Conservation (phyloP, 1,140 invertebrate species). For the Drosophila melanica region DNA sequence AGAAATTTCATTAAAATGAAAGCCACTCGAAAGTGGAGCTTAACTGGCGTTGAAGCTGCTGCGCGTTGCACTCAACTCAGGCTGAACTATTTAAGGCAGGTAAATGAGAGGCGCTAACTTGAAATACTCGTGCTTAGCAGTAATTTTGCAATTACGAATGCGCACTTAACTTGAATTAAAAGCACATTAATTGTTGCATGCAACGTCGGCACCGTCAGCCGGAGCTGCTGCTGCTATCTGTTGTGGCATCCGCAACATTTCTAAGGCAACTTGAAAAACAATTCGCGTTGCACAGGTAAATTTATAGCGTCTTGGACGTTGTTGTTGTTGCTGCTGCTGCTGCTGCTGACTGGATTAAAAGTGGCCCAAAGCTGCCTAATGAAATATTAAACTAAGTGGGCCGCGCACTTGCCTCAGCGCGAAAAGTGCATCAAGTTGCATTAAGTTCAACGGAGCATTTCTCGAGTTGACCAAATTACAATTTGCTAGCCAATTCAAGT, state of each 20-base stretch:
- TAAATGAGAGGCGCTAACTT: conserved; percentile 32
- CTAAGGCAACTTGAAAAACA: conserved; percentile 55
- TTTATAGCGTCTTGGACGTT: conserved; percentile 56
- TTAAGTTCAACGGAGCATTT: neutral
- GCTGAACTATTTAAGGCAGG: conserved; percentile 54
- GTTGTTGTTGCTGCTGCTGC: conserved; percentile 21
- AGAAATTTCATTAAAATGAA: conserved; percentile 73
- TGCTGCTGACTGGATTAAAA: conserved; percentile 55
- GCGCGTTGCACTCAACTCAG: conserved; percentile 14
- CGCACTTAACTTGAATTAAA: conserved; percentile 81
- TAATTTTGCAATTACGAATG: conserved; percentile 77
- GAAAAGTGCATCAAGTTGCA: conserved; percentile 35
- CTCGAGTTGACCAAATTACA: conserved; percentile 29
- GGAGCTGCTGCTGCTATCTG: conserved; percentile 40
- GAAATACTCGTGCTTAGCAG: conserved; percentile 52
- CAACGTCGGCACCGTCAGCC: conserved; percentile 33
- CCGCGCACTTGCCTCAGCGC: conserved; percentile 49
- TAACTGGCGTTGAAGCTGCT: conserved; percentile 1
- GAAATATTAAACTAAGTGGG: conserved; percentile 73
- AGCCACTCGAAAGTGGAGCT: conserved; percentile 37
- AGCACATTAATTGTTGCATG: conserved; percentile 75
- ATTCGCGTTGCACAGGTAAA: conserved; percentile 60
- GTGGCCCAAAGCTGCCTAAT: conserved; percentile 67
- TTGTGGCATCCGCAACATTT: conserved; percentile 61
- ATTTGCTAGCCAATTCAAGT: conserved; percentile 37